Conservation (phyloP, 92 coral and sea anemone genomes). For the Bergia puertoricense region DNA sequence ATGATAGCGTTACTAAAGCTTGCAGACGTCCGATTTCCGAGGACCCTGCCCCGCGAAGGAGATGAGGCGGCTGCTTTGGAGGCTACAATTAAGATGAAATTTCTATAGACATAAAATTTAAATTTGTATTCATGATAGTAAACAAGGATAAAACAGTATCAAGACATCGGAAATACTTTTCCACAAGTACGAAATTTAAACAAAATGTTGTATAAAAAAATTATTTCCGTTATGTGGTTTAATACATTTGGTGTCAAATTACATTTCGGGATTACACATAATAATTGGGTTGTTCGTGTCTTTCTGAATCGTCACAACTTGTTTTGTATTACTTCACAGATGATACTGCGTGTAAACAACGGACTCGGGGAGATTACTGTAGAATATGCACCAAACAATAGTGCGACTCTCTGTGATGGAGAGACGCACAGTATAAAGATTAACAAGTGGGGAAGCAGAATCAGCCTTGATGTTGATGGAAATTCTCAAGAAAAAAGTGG, state of each 20-base stretch:
- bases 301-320: too few species aligned
- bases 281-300: background rate
- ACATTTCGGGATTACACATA: background rate
- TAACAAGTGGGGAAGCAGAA: background rate
- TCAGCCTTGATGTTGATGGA: background rate
- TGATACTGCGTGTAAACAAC: conserved; percentile 21
- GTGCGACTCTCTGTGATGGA: background rate
- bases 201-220: too few species aligned
- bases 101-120: too few species aligned
- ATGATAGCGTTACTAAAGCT: too few species aligned
- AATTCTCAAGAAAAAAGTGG: background rate
- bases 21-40: too few species aligned
- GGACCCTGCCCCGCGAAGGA: too few species aligned
- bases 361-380: background rate
- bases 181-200: background rate
- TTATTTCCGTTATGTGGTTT: too few species aligned
- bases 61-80: too few species aligned
- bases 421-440: background rate
- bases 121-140: background rate
- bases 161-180: too few species aligned
- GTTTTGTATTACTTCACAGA: background rate
- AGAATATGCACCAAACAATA: background rate
- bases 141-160: too few species aligned
- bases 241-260: too few species aligned
- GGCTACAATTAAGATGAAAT: background rate